Base-by-base conservation (phyloP, 2,797 vertebrate species). In the Odontamblyopus rebecca region DNA sequence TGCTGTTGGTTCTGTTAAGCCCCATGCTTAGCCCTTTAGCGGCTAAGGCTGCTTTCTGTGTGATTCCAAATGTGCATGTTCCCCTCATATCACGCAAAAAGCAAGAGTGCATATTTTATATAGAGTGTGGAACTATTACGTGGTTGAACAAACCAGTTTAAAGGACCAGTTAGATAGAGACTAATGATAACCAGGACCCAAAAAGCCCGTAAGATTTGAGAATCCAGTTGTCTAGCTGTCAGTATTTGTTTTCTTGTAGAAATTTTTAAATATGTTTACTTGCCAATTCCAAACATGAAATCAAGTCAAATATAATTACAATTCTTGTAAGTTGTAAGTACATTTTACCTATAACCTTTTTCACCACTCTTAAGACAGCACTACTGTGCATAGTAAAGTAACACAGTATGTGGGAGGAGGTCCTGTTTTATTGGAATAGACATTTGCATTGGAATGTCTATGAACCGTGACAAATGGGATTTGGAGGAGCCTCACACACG, bases 1-100 rank as follows among this genome's bases (percentile, higher is more conserved):
- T 80, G 79, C 83, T 89, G 87, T 89, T 91, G 85, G 73, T 84
- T 85, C 90, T 89, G 74, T 81, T 87, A 90, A 92, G 89, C 84
- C 59, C 84, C 82, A 83, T 75, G 86, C 85, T 92, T 89, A 91
- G 87, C 82, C 81, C 76, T 86, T 89, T 86, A 86, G 85, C 82
- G 74, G 83, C 75, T 30, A 70, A 79, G 79, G 76, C 67, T 70
- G 73, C 73, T 60, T 78, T 66, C 71, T 89, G 71, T 78, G 69
- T 78, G 75, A 67, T 61, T 70, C 41, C 30, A 63, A 51, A 53
- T 32, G 75, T 78, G 23, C 73, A 65, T 61, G 61, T 80, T 71
- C 74, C 65, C 59, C 57, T 18, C 67, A 67, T 84, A 61, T 72
- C 61, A 70, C 53, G 66, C 74, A 67, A 67, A 60, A 61, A 73